phyloP scores from a whole-genome alignment of 2,888 invertebrate species.

The Aphrophora alni region DNA sequence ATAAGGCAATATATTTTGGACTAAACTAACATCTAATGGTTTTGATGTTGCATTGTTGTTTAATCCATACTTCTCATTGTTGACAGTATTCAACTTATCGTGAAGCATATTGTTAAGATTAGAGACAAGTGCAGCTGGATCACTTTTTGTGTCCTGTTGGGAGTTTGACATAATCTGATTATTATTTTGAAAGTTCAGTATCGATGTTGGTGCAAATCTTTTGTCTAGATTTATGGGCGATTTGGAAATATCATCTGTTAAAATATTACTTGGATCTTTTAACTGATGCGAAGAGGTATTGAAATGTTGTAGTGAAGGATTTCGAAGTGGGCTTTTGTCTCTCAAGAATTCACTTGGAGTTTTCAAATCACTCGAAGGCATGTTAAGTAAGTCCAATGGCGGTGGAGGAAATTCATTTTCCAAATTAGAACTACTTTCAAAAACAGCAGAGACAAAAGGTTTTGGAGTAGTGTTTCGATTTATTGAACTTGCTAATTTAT shows the following conservation, averaged over 20 bases:
- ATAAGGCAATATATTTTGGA: neutral
- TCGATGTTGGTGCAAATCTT: neutral
- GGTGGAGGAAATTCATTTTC: neutral
- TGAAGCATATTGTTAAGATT: neutral
- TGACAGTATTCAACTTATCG: neutral
- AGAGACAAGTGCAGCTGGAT: neutral
- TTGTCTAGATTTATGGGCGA: neutral
- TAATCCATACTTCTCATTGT: neutral
- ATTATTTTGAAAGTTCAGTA: neutral
- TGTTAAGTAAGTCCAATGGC: neutral
- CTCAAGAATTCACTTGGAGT: slow-evolving; percentile 10
- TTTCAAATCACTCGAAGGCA: neutral
- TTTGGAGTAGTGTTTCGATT: slow-evolving; percentile 19
- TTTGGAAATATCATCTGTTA: neutral
- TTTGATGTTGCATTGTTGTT: neutral
- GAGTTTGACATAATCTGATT: neutral
- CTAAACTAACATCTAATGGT: neutral
- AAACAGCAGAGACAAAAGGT: neutral
- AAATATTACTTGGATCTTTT: neutral
- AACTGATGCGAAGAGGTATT: neutral
- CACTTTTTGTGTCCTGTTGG: neutral
- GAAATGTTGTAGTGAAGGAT: neutral
- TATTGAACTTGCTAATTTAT: neutral
- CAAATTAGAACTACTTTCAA: neutral
- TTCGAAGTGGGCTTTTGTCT: neutral